These are phyloP conservation scores for Lobophora halterata DNA, from an alignment of 2,888 invertebrate species.

Conservation along the genomic window DNA sequence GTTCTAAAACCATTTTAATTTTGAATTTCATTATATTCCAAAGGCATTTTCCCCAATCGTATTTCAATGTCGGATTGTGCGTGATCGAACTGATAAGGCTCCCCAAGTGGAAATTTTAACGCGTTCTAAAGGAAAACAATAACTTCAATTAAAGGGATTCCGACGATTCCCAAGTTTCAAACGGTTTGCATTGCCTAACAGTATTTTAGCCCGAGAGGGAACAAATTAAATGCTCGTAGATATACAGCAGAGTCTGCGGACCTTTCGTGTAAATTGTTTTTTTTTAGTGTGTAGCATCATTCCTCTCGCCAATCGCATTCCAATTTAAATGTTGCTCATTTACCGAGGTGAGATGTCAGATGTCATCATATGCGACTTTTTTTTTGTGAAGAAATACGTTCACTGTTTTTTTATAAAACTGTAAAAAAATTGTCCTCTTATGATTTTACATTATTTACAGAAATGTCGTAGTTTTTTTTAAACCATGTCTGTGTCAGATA, in stretches of 20 bases:
- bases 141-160: conserved; percentile 53
- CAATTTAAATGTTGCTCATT: too few species aligned
- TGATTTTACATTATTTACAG: too few species aligned
- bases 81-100: conserved; percentile 52
- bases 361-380: too few species aligned
- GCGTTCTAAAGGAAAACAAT: conserved; percentile 50
- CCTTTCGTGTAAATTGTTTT: conserved; percentile 7
- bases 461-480: too few species aligned
- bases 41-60: conserved; percentile 42
- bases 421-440: too few species aligned
- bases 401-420: too few species aligned
- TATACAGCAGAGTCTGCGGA: too few species aligned
- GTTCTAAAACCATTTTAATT: conserved; percentile 8
- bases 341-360: too few species aligned
- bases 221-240: conserved; percentile 15
- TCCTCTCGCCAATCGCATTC: too few species aligned
- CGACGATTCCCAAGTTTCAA: conserved; percentile 33
- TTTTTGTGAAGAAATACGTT: too few species aligned
- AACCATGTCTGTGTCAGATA: too few species aligned
- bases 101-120: conserved; percentile 30
- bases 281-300: too few species aligned
- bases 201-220: conserved; percentile 23
- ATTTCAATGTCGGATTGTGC: conserved; percentile 49
- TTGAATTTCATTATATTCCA: conserved; percentile 35
- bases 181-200: conserved; percentile 24